These are phyloP conservation scores for Papilio aristodemus DNA, from an alignment of 1,140 invertebrate genomes.

Conservation along the genomic window DNA sequence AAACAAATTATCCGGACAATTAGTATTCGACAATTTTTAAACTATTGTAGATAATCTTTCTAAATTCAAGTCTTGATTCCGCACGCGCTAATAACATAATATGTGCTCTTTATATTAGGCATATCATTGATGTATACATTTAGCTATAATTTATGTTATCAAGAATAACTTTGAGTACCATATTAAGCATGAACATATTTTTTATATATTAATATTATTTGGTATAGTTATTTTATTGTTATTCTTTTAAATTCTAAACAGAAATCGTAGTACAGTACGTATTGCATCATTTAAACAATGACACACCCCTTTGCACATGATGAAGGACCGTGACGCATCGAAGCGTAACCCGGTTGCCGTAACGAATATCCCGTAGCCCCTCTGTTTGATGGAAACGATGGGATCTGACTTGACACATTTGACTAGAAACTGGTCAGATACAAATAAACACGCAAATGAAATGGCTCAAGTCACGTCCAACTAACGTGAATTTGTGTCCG, in stretches of 20 bases:
- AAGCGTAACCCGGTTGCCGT: constrained; percentile 38
- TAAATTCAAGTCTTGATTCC: too few species aligned
- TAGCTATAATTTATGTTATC: too few species aligned
- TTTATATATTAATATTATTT: neutral
- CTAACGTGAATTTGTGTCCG: too few species aligned
- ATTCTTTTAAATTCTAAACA: neutral
- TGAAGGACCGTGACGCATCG: constrained; percentile 41
- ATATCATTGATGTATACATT: too few species aligned
- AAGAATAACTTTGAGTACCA: too few species aligned
- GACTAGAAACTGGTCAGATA: neutral
- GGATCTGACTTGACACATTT: constrained; percentile 8
- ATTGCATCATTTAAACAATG: constrained; percentile 46
- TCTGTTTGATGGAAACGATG: constrained; percentile 47
- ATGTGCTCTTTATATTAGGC: too few species aligned
- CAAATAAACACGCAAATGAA: neutral
- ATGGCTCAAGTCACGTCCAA: too few species aligned
- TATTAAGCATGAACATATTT: too few species aligned
- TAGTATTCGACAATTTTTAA: too few species aligned
- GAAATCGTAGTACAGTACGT: neutral
- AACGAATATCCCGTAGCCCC: constrained; percentile 52
- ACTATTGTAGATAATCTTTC: too few species aligned
- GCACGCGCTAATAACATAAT: too few species aligned
- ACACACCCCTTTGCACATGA: constrained; percentile 55
- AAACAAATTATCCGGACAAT: too few species aligned
- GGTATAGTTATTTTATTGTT: neutral